Base-by-base conservation (phyloP, 1,140 invertebrate species). In the Pinna nobilis region DNA sequence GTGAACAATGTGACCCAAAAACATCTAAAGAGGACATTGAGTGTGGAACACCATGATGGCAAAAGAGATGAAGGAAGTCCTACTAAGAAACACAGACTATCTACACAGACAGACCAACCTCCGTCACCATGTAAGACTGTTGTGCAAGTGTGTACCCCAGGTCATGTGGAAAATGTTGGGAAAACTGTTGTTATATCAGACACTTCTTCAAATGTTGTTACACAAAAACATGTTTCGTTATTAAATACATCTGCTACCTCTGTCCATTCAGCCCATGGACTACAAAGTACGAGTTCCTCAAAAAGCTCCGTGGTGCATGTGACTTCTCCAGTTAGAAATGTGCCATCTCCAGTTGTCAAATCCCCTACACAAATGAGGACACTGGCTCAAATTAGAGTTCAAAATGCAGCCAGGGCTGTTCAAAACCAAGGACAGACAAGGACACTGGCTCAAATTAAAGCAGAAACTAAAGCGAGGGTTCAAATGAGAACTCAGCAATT, bases 381-480 rank as follows among this genome's bases (percentile, higher is more conserved):
- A 23, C 79, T 87, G 20, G 87, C 87, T 59, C 84, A 88, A 74
- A 86, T 87, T 30, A 86, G 86, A 75, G 82, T 82, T 39, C 86
- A 84, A 70, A 82, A 84, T 76, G 84, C 84, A 23, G 81, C 80
- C 9, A 77, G 80, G 30, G 79, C 79, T 53, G 76, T 71, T 35
- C 72, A 79, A 39, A 50, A 63, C 1, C 74, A 79, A 33, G 75
- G 74, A 39, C 84, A 85, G 49, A 86, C 86, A 23, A 65, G 83
- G 57, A 87, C 86, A 60, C 73, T 87, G 37, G 86, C 85, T 60
- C 82, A 86, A 76, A 86, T 87, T 23, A 87, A 88, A 70, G 85
- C 86, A 44, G 80, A 86, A 72, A 86, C 84, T 7, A 83, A 84
- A 70, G 84, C 83, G 30, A 77, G 76, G 37, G 78, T 80, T 30